Conservation (phyloP, 2,113 vertebrate species). For the Uria aalge region DNA sequence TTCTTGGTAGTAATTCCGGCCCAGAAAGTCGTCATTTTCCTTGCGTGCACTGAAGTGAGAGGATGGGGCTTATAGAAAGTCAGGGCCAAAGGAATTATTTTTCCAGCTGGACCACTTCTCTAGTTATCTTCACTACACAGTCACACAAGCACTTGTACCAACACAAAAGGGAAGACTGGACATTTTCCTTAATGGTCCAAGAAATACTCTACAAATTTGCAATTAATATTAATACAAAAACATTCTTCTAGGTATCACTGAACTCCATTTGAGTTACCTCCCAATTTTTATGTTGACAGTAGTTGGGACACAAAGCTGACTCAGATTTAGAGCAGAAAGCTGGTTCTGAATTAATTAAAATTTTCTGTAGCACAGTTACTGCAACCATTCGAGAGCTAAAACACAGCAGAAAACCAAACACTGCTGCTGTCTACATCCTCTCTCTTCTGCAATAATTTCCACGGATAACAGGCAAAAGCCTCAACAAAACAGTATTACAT, state of each 20-base stretch:
- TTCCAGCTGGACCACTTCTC: conserved; percentile 1
- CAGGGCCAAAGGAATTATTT: background rate
- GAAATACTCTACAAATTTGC: background rate
- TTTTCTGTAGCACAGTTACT: background rate
- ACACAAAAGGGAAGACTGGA: background rate
- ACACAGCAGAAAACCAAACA: background rate
- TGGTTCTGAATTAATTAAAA: background rate
- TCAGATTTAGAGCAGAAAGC: background rate
- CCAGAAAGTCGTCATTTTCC: background rate
- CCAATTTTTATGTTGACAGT: fast-evolving
- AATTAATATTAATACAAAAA: background rate
- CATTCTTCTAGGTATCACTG: background rate
- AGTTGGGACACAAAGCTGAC: background rate
- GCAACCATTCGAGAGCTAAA: background rate
- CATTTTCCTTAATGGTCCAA: background rate
- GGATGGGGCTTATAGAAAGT: background rate
- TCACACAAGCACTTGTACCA: background rate
- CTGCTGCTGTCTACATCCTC: background rate
- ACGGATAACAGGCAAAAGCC: background rate
- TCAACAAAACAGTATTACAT: background rate
- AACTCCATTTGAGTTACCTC: background rate
- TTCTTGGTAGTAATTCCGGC: background rate
- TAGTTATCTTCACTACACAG: background rate
- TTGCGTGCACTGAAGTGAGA: background rate
- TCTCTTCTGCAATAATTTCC: background rate